Conservation (phyloP, 2,113 vertebrate species). For the Campylorhamphus procurvoides region DNA sequence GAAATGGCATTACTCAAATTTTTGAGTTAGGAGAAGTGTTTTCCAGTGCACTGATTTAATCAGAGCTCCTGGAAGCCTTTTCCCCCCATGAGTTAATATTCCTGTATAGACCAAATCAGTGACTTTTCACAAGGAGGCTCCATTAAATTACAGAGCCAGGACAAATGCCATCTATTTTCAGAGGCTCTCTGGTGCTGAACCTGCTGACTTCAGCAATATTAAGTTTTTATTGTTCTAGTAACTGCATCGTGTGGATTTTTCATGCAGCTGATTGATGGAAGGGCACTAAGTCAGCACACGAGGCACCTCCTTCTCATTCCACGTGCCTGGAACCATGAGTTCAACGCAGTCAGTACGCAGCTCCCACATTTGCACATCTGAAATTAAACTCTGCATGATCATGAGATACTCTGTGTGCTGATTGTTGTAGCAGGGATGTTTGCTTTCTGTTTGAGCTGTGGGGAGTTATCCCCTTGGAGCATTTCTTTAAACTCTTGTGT, state of each 20-base stretch:
- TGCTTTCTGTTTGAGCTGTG: neutral
- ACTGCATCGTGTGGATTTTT: neutral
- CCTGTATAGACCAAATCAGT: neutral
- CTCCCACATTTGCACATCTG: neutral
- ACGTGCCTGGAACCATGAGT: neutral
- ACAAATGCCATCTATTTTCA: neutral
- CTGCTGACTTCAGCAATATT: neutral
- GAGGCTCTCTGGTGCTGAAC: neutral
- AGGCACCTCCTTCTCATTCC: neutral
- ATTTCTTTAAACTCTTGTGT: neutral
- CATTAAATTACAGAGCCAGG: neutral
- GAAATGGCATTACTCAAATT: neutral
- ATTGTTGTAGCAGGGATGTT: neutral
- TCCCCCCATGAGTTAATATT: neutral
- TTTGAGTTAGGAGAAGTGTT: neutral
- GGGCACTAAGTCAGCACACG: neutral
- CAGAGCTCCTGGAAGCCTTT: neutral
- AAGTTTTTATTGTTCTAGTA: neutral
- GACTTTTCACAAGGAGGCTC: neutral
- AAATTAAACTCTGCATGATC: neutral
- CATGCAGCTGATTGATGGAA: neutral
- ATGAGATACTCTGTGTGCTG: neutral
- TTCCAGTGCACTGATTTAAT: neutral
- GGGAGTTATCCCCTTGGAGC: neutral
- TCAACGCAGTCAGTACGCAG: neutral